These are phyloP conservation scores for Artibeus lituratus DNA, from an alignment of 2,797 vertebrate species.

Conservation along the genomic window DNA sequence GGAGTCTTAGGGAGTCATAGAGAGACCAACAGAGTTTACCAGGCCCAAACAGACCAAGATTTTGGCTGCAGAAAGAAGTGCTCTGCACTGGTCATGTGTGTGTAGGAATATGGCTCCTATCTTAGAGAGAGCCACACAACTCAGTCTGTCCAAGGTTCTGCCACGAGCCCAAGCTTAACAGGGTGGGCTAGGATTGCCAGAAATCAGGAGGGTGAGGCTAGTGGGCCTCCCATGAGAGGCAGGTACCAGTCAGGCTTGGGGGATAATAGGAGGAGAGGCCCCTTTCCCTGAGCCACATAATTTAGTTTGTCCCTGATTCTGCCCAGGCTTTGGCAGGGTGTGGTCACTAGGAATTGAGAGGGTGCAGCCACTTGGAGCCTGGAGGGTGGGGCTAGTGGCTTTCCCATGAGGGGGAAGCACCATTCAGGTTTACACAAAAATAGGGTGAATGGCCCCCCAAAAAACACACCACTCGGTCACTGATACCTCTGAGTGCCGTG, in stretches of 20 bases:
- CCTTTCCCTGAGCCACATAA: background rate
- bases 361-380: background rate
- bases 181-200: background rate
- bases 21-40: background rate
- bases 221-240: background rate
- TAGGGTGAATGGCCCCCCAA: background rate
- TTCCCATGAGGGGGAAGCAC: background rate
- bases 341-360: too few species aligned
- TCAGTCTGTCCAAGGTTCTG: background rate
- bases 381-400: background rate
- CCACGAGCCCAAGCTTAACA: background rate
- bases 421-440: background rate
- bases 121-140: background rate
- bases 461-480: background rate
- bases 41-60: background rate
- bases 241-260: background rate
- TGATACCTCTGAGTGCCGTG: background rate
- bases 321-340: background rate
- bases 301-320: background rate
- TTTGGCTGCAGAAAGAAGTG: background rate
- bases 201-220: background rate
- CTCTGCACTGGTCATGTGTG: background rate
- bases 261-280: background rate
- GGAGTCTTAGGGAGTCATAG: background rate
- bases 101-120: background rate